Evolutionary conservation across 2,113 vertebrate genomes (phyloP), one percentile per base, ranked within the genome.

Genomic region (Pluvialis apricaria): DNA sequence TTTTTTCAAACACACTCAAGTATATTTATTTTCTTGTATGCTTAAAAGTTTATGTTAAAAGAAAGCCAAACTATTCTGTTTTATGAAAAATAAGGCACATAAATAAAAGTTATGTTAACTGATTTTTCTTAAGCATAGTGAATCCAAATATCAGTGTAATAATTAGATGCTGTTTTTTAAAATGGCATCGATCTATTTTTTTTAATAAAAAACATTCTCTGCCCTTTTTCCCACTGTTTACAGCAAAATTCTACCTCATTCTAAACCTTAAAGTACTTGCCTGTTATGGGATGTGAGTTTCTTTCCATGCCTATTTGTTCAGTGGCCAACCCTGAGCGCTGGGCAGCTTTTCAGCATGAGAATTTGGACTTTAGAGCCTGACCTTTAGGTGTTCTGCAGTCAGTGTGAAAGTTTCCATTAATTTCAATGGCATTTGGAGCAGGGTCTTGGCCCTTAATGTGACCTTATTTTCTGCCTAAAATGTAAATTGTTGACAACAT

Each of bases 381-480:
- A 94, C 82, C 70, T 87, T 93, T 83, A 94, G 40, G 32, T 65
- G 72, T 21, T 81, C 64, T 86, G 51, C 57, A 90, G 71, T 66
- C 75, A 86, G 21, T 44, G 52, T 28, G 60, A 92, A 86, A 60
- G 28, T 81, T 75, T 60, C 72, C 83, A 96, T 65, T 84, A 91
- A 96, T 92, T 93, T 91, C 65, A 82, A 8, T 38, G 49, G 72
- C 69, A 86, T 90, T 86, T 89, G 31, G 24, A 93, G 40, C 15
- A 82, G 34, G 38, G 64, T 26, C 76, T 75, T 44, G n/a, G 47
- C n/a, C 65, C 77, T 77, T 29, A 64, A 19, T 24, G 22, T 81
- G 58, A 86, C 86, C 69, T 90, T 77, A 71, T 86, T 93, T 91
- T 92, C 77, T 72, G 28, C 52, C 42, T 75, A 79, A 84, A 86